Evolutionary conservation across 2,797 vertebrate genomes (phyloP).

Genomic region (Aplochiton taeniatus): DNA sequence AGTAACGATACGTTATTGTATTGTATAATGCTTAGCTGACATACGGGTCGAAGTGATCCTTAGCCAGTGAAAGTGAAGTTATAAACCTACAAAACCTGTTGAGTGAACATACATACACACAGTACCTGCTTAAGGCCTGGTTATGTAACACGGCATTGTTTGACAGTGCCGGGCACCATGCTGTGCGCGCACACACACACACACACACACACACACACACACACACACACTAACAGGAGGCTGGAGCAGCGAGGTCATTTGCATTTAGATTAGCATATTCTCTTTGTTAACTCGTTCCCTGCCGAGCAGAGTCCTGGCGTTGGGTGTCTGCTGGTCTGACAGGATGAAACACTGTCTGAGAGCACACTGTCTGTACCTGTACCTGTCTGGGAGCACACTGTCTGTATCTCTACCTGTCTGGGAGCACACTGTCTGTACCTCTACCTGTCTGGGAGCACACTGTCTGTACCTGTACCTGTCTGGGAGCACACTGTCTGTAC

Average conservation of each 20-base stretch:
- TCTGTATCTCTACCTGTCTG: neutral
- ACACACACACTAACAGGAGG: neutral
- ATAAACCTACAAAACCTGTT: neutral
- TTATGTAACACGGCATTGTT: conserved; percentile 18
- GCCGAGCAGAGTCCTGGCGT: conserved; percentile 12
- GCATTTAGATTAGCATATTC: conserved; percentile 30
- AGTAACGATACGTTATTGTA: too few relatives aligned
- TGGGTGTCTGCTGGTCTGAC: conserved; percentile 20
- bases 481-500: neutral
- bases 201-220: neutral
- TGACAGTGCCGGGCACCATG: neutral
- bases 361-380: too few relatives aligned
- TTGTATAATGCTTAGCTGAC: too few relatives aligned
- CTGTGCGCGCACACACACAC: neutral
- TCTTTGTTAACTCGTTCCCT: conserved; percentile 32
- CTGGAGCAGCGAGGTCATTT: conserved; percentile 27
- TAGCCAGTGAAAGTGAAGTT: too few relatives aligned
- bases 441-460: conserved; percentile 4
- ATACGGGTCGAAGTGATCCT: too few relatives aligned
- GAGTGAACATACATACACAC: neutral
- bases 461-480: neutral
- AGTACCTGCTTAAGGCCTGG: conserved; percentile 3
- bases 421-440: neutral
- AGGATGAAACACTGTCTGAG: neutral
- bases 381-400: conserved; percentile 3